Percentiles rank a stretch among this genome's conserved stretches.
Conservation (phyloP, 2,113 vertebrate genomes). For the Elachura formosa region DNA sequence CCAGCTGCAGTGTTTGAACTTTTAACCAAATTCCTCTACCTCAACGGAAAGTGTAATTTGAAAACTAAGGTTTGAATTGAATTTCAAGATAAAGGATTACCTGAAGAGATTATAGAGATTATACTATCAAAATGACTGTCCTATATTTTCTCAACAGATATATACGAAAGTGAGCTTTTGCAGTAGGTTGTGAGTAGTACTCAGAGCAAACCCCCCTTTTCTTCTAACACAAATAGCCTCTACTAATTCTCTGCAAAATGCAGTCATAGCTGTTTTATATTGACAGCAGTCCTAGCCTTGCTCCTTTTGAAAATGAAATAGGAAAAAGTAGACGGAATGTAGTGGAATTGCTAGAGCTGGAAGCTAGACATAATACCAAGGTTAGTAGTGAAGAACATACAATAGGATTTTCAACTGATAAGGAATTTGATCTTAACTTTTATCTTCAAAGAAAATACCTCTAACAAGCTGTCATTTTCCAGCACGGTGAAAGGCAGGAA, state of each 20-base stretch:
- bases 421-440: neutral
- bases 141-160: neutral
- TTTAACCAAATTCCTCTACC: neutral
- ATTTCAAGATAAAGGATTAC: neutral
- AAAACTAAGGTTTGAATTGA: neutral
- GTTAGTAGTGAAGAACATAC: neutral
- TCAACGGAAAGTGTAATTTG: neutral
- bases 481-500: neutral
- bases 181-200: neutral
- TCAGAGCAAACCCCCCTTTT: neutral
- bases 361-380: neutral
- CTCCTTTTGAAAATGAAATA: neutral
- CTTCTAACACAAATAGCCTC: neutral
- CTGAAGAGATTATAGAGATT: neutral
- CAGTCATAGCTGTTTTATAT: neutral
- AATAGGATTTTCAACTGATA: neutral
- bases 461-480: neutral
- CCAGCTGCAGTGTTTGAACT: neutral
- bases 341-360: neutral
- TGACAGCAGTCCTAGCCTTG: neutral
- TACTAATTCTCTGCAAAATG: neutral
- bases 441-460: constrained; percentile 3
- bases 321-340: neutral
- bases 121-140: neutral
- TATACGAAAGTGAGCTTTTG: neutral